Conservation (phyloP, 2,113 vertebrate genomes). For the Tenebrosternarchus preto region DNA sequence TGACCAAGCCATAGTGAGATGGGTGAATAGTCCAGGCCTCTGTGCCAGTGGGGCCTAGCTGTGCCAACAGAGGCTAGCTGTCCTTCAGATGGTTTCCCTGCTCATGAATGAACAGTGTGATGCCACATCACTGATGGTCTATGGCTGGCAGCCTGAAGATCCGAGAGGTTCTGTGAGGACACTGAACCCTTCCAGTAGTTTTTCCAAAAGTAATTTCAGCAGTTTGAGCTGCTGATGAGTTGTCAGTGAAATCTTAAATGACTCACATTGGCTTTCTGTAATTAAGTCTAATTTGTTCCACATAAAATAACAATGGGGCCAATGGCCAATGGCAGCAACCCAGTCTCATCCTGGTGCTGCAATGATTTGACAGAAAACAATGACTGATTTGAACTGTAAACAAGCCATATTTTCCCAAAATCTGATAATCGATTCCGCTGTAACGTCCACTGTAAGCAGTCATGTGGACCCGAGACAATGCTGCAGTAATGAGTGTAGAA, state of each 20-base stretch:
- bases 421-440: too few species aligned
- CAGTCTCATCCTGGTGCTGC: too few species aligned
- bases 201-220: neutral
- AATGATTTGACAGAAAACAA: neutral
- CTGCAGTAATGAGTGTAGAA: neutral
- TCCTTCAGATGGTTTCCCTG: neutral
- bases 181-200: neutral
- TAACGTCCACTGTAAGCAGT: neutral
- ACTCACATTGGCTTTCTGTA: too few species aligned
- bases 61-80: neutral
- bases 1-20: neutral
- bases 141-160: neutral
- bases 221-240: neutral
- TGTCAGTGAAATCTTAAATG: too few species aligned
- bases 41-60: neutral
- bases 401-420: neutral
- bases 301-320: too few species aligned
- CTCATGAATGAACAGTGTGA: neutral
- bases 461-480: neutral
- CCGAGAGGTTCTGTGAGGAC: neutral
- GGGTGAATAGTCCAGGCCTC: neutral
- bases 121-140: neutral
- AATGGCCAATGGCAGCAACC: too few species aligned
- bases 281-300: too few species aligned
- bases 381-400: neutral